Base-by-base conservation (phyloP, 2,888 invertebrate species). In the Melanotus villosus region DNA sequence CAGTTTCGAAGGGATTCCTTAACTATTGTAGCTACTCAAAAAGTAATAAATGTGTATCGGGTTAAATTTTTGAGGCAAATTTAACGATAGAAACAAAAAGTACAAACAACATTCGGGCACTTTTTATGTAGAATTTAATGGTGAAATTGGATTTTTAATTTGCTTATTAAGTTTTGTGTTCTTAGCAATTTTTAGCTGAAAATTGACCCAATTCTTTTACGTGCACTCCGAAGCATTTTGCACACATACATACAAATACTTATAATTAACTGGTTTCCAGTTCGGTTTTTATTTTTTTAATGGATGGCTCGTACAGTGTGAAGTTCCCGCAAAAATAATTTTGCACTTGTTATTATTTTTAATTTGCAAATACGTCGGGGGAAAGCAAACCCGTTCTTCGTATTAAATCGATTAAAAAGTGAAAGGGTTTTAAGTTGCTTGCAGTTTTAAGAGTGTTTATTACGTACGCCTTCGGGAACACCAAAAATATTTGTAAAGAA, bases 141-240 rank as follows among this genome's bases (percentile, higher is more conserved):
- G n/a, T n/a, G n/a, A n/a, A n/a, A n/a, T n/a, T n/a, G n/a, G n/a
- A n/a, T n/a, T n/a, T n/a, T n/a, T n/a, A n/a, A n/a, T n/a, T n/a
- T n/a, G n/a, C n/a, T n/a, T n/a, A n/a, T n/a, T n/a, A n/a, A n/a
- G n/a, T n/a, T n/a, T n/a, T n/a, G n/a, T 52, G 30, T 54, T 67
- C 54, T 36, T 58, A 32, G 54, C 41, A 30, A 60, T 67, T 60
- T 67, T 67, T 43, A 45, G 59, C 9, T 16, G 52, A 67, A 60
- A 67, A 67, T 67, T 67, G 67, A 60, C 54, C 54, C 50, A 58
- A 65, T 65, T 65, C 65, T 58, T 65, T 58, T 26, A 14, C 47
- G 47, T 58, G 26, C 26, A 34, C 34, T 30, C 30, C 32, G 52
- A 23, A 52, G 32, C 32, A 34, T 54, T 14, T 52, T 52, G 30